Evolutionary conservation across 2,113 vertebrate species (phyloP).

Genomic region (Prunella fulvescens): DNA sequence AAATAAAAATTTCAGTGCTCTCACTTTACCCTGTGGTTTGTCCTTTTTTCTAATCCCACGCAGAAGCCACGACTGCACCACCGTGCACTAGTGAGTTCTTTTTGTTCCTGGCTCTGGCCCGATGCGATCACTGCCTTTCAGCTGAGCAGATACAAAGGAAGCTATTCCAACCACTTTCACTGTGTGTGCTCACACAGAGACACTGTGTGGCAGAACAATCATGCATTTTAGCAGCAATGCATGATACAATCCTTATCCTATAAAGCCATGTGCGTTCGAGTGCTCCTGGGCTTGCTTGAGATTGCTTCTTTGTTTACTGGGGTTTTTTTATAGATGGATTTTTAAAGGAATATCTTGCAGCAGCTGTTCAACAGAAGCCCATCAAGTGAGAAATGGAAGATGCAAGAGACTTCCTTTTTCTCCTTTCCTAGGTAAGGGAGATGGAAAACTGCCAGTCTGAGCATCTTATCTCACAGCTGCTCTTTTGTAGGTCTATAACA

Average conservation of each 20-base stretch:
- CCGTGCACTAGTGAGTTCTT: background rate
- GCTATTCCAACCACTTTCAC: background rate
- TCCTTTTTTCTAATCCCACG: background rate
- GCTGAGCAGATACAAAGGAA: background rate
- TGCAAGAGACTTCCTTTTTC: background rate
- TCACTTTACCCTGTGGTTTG: constrained; percentile 57
- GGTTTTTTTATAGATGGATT: background rate
- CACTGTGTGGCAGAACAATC: background rate
- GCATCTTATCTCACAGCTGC: background rate
- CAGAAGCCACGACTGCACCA: fast-evolving
- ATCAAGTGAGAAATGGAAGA: background rate
- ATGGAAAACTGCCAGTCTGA: background rate
- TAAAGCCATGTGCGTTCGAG: fast-evolving
- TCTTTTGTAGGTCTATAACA: background rate
- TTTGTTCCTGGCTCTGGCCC: background rate
- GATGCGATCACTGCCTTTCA: background rate
- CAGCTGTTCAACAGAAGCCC: background rate
- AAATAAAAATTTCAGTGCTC: constrained; percentile 74
- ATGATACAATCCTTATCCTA: background rate
- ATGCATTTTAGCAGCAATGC: background rate
- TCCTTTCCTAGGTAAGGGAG: background rate
- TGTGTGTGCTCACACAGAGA: background rate
- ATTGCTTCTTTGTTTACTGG: background rate
- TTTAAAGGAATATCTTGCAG: background rate
- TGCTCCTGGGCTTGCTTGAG: background rate